Evolutionary conservation across 2,888 invertebrate species (phyloP), one percentile per base, ranked within the genome.

Genomic region (Amphiduros pacificus): DNA sequence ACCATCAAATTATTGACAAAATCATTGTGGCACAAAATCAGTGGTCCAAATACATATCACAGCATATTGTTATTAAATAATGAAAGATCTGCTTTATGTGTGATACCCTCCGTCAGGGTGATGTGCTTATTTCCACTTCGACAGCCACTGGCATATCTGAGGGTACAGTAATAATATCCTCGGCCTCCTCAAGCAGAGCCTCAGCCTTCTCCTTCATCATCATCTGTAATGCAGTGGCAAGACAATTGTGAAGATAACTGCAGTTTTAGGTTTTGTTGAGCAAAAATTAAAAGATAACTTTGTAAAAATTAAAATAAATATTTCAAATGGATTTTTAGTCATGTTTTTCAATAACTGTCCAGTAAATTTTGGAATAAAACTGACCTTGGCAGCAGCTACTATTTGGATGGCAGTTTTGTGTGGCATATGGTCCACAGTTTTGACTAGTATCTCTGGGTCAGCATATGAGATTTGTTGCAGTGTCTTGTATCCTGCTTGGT

Each of bases 161-260:
- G 22, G 44, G 44, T 6, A 44, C n/a, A 22, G 44, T 44, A n/a
- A 44, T 44, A 17, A 44, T 44, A 22, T 44, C 44, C 44, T 20
- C 67, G 20, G 91, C 92, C 83, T 93, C 92, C 62, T 93, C 93
- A 69, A 91, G 87, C 58, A 95, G 84, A 73, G 90, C 89, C 77
- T 94, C 94, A n/a, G 92, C 88, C 82, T 90, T 91, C 80, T 92
- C 91, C 75, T 92, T 86, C 55, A 94, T 82, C 76, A 91, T 85
- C 83, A 93, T 86, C 93, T 93, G 83, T 53, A 86, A 60, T 14
- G 9, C 17, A 17, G 17, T 14, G 36, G 36, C 9, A 17, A 36
- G 36, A 17, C 17, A 36, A 17, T 14, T 36, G 9, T 36, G 17
- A 51, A 24, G 26, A 51, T 20, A 48, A 48, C 11, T 20, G 11